Conservation (phyloP, 1,140 invertebrate species). For the Drosophila setifemur region DNA sequence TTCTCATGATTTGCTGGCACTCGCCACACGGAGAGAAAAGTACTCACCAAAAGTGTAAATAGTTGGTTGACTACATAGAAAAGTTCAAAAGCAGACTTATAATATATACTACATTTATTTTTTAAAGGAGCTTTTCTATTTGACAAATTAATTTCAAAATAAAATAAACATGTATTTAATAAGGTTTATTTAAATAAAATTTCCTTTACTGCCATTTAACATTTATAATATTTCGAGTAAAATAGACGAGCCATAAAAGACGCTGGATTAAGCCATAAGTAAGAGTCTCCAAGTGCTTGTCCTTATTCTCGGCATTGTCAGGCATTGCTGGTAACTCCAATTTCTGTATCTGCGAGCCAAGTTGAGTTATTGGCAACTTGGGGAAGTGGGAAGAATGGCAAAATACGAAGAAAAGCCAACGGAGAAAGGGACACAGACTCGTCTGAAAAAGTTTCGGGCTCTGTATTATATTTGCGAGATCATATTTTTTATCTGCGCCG, state of each 20-base stretch:
- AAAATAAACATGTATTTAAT: no score
- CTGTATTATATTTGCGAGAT: constrained; percentile 36
- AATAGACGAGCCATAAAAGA: no score
- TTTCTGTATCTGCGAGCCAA: constrained; percentile 16
- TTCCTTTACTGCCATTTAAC: no score
- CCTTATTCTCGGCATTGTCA: background rate
- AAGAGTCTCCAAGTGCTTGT: background rate
- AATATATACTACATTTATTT: no score
- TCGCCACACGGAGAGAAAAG: constrained; percentile 12
- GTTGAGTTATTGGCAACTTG: constrained; percentile 48
- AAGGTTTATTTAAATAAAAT: no score
- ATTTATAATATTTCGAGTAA: no score
- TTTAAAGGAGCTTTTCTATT: no score
- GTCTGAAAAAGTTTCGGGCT: constrained; percentile 23
- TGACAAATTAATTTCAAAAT: no score
- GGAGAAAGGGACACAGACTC: constrained; percentile 4
- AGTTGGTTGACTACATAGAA: background rate
- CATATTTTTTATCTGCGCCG: constrained; percentile 42
- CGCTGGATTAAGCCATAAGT: no score
- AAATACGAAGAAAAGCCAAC: background rate
- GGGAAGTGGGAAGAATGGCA: background rate
- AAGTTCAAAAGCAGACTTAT: no score
- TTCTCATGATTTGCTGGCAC: background rate
- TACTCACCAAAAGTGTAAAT: no score
- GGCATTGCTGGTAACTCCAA: constrained; percentile 27